Evolutionary conservation across 2,888 invertebrate genomes (phyloP), one percentile per base, ranked within the genome.

Genomic region (Ophion costatus): DNA sequence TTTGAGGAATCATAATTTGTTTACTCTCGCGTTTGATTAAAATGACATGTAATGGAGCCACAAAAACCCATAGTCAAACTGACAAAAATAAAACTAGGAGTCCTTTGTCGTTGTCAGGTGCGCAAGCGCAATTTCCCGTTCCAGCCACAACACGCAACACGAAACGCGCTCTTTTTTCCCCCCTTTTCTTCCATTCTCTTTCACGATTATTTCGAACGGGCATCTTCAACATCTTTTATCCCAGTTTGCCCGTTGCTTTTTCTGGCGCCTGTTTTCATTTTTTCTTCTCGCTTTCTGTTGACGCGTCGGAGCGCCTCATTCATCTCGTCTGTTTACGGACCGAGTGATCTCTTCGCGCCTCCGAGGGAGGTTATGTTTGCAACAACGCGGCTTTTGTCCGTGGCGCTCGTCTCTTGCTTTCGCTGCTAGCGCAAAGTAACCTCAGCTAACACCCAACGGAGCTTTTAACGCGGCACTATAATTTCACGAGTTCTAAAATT

Each of bases 281-380:
- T 45, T 42, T 61, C 59, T 61, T 24, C 20, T 63, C 63, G 10
- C 63, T 14, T 63, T 61, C 45, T 56, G 20, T 45, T 7, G 51
- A 51, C 42, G 69, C 75, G 75, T 61, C 74, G 64, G 64, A 64
- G 74, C 51, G 24, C 66, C 33, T 77, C 76, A 82, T 82, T 77
- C 77, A 77, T 82, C 81, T 76, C 70, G 45, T n/a, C n/a, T 42
- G n/a, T 66, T 17, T 22, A 38, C 42, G 24, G 29, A 63, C 29
- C n/a, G 56, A 51, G 70, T 29, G 59, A 22, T 59, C 22, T 59
- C 59, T 59, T 22, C 22, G 59, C 7, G 17, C 22, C 22, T 22
- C 22, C 59, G 9, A 59, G 59, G 22, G 2, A 59, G 59, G 59
- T 59, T 59, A 59, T 20, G 59, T 59, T 20, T 7, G 22, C 17